Evolutionary conservation across 2,888 invertebrate species (phyloP), one percentile per base, ranked within the genome.

Genomic region (Mylabris sibirica): DNA sequence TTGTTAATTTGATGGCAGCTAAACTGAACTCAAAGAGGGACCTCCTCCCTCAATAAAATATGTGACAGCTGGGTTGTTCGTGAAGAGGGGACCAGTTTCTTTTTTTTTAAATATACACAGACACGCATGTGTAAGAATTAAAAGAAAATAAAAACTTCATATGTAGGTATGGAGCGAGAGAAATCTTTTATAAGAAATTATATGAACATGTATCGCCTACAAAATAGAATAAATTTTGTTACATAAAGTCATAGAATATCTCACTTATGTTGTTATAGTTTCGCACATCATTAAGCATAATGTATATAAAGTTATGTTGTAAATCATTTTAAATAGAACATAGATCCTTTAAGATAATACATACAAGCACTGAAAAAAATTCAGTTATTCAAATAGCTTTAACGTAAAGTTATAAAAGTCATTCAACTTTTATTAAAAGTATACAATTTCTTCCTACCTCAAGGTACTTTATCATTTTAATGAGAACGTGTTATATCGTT

Each of bases 31-130:
- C 64, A n/a, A 66, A 77, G 79, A 76, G 79, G 78, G 78, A 78
- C 76, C 30, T 30, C 30, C 30, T 30, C 30, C 30, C 30, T 69
- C 73, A 72, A 74, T 78, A 79, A 79, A 73, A 76, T 79, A 79
- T 79, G 79, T 79, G 79, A 79, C 79, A 79, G 79, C 79, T 79
- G 79, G 30, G 72, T 74, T 72, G 74, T 75, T 77, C 77, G 75
- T 74, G 75, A 77, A 74, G 70, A 24, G 30, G 35, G 59, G 77
- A 75, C 77, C 74, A 77, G 73, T 75, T 74, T 74, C 64, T 68
- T 70, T 67, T 34, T 57, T 30, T 6, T 6, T 4, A 30, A 70
- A 20, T 35, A 17, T 14, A 60, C 17, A 60, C 57, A 57, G 24
- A 26, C 57, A 57, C 22, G 26, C 57, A 57, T 57, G 14, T 57